These are phyloP conservation scores for Drosophila neonasuta DNA, from an alignment of 2,888 invertebrate genomes.

Conservation along the genomic window DNA sequence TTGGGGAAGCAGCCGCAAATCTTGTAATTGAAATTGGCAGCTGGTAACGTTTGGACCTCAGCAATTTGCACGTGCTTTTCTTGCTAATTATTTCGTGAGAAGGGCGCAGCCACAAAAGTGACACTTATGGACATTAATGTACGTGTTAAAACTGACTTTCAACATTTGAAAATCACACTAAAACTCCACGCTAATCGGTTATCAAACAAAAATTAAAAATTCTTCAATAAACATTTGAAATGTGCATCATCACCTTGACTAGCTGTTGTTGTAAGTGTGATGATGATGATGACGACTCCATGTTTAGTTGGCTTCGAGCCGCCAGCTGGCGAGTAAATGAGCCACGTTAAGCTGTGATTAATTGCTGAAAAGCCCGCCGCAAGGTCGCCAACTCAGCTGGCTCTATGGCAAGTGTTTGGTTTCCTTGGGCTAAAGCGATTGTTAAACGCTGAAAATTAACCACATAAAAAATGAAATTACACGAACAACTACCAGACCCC, in stretches of 20 bases:
- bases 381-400: constrained; percentile 30
- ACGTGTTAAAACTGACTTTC: constrained; percentile 25
- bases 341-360: constrained; percentile 48
- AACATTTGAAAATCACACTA: constrained; percentile 13
- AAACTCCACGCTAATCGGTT: constrained; percentile 44
- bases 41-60: constrained; percentile 51
- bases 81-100: constrained; percentile 65
- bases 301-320: constrained; percentile 16
- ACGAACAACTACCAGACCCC: constrained; percentile 12
- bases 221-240: constrained; percentile 31
- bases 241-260: constrained; percentile 20
- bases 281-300: constrained; percentile 11
- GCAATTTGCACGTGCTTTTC: constrained; percentile 66
- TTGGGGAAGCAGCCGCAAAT: constrained; percentile 29
- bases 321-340: constrained; percentile 47
- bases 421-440: constrained; percentile 37
- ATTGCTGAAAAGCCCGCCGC: constrained; percentile 38
- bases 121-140: constrained; percentile 29
- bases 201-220: constrained; percentile 43
- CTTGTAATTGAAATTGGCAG: constrained; percentile 72
- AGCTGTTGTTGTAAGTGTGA: constrained; percentile 4
- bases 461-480: constrained; percentile 28
- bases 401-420: constrained; percentile 39
- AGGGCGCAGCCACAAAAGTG: constrained; percentile 31
- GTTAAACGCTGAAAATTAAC: constrained; percentile 34